Evolutionary conservation across 2,888 invertebrate genomes (phyloP), one percentile per base, ranked within the genome.

Genomic region (Phrixothrix hirtus): DNA sequence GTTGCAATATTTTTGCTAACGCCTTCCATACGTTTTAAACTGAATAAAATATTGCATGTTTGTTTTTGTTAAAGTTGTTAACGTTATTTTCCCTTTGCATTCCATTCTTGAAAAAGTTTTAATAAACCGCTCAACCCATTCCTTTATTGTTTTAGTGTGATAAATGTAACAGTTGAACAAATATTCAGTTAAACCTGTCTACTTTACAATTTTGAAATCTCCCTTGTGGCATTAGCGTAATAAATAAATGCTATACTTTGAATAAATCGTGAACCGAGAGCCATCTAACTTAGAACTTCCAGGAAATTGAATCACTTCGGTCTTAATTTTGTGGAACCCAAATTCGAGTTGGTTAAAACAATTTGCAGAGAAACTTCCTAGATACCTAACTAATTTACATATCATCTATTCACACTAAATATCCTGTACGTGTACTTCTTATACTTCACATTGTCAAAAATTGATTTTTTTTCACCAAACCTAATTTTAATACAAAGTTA

Each of bases 291-390:
- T 46, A 31, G 42, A 52, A 52, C 42, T 46, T 46, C 21, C 42
- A 30, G 52, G 42, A 52, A 52, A 52, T 52, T 52, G 46, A 52
- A 52, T 52, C 46, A 52, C 43, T 46, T 32, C 45, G 31, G 46
- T 36, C 46, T 52, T 52, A 47, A 52, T 52, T 47, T 52, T 41
- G 27, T 14, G 36, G 30, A 48, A 36, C 48, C 48, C 48, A 48
- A 31, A 42, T 48, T 42, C 36, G 29, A 42, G 36, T 48, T 35
- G 36, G 32, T 48, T 42, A 35, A 41, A 48, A 34, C 42, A 48
- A 48, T 48, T 48, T 48, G 42, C 29, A 48, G 25, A 34, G 39
- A 38, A 16, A 39, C 47, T 16, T 26, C 16, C 25, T 37, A 37
- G 37, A 36, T 45, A 37, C 37, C 15, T 43, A 32, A 15, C 27